Evolutionary conservation across 2,888 invertebrate genomes (phyloP).

Genomic region (Adela reaumurella): DNA sequence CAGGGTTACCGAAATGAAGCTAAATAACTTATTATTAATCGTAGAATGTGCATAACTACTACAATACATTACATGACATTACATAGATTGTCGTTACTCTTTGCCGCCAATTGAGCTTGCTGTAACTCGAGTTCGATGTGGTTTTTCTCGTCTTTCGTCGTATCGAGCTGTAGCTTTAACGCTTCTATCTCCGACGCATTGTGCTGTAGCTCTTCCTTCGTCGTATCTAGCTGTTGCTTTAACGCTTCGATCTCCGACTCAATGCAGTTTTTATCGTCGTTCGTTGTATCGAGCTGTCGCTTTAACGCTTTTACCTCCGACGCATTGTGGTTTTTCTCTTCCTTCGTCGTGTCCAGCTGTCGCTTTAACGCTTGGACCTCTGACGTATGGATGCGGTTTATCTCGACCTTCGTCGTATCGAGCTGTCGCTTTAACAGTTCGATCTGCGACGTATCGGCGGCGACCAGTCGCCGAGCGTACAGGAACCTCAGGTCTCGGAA

Average conservation of each 20-base stretch:
- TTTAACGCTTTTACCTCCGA: conserved; percentile 66
- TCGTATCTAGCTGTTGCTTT: too few species aligned
- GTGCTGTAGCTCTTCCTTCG: too few species aligned
- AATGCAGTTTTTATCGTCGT: too few species aligned
- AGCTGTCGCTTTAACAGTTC: conserved; percentile 63
- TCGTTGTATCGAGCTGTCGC: conserved; percentile 55
- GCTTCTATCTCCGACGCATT: too few species aligned
- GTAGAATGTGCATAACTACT: too few species aligned
- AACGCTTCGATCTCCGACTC: too few species aligned
- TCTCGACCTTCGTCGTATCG: conserved; percentile 47
- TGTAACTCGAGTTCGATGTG: conserved; percentile 60
- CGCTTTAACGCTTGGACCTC: too few species aligned
- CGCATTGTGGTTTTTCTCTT: conserved; percentile 56
- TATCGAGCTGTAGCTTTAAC: too few species aligned
- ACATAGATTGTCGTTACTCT: conserved; percentile 20
- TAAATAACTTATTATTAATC: conserved; percentile 30
- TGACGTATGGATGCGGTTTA: too few species aligned
- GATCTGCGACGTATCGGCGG: conserved; percentile 74
- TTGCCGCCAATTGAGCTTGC: conserved; percentile 30
- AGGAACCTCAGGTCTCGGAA: conserved; percentile 70
- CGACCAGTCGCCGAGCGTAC: conserved; percentile 73
- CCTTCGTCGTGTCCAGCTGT: too few species aligned
- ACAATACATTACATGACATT: too few species aligned
- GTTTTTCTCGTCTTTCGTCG: conserved; percentile 56
- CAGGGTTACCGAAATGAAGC: conserved; percentile 21